These are phyloP conservation scores for Chinchilla lanigera DNA, from an alignment of 2,113 vertebrate genomes.

Conservation along the genomic window DNA sequence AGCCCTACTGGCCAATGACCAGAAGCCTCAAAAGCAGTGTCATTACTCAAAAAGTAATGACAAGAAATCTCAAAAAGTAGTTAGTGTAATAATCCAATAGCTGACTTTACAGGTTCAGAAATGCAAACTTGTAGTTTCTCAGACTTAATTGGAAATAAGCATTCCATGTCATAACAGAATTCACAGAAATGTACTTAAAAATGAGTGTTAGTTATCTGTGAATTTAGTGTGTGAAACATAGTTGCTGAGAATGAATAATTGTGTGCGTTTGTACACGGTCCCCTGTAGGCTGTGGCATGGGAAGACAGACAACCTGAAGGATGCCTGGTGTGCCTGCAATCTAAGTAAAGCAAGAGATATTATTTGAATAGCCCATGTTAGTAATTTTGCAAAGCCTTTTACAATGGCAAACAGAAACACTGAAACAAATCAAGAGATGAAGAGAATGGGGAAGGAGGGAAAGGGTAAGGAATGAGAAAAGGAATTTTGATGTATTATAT, in stretches of 20 bases:
- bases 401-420: background rate
- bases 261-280: background rate
- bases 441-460: background rate
- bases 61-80: background rate
- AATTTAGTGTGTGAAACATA: slow-evolving; percentile 19
- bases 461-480: background rate
- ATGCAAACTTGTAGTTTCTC: background rate
- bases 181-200: slow-evolving; percentile 24
- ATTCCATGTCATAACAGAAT: background rate
- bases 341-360: background rate
- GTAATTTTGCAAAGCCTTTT: background rate
- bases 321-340: background rate
- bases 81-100: background rate
- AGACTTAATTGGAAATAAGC: slow-evolving; percentile 25
- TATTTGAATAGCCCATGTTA: background rate
- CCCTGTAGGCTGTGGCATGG: background rate
- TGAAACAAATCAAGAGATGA: background rate
- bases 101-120: slow-evolving; percentile 40
- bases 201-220: background rate
- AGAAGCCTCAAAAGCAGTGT: background rate
- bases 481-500: background rate
- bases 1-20: background rate
- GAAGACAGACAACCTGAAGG: background rate
- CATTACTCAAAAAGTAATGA: background rate
- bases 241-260: background rate